phyloP scores from a whole-genome alignment of 1,140 invertebrate species.

The Rhysida immarginata region DNA sequence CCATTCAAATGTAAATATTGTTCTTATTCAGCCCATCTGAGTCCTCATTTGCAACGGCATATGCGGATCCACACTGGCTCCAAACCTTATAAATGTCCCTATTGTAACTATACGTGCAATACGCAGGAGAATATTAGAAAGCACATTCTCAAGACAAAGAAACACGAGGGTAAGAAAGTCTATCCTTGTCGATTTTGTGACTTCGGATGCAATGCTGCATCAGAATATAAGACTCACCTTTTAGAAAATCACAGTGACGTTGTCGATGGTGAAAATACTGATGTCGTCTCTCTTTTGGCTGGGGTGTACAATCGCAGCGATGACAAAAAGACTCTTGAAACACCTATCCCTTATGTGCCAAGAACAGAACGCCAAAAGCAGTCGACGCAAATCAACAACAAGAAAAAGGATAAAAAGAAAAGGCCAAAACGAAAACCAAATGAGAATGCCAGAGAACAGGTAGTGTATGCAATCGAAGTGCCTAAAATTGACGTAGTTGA shows the following conservation, averaged over 20 bases:
- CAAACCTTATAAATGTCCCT: constrained; percentile 40
- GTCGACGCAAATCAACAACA: neutral
- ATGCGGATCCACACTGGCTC: constrained; percentile 25
- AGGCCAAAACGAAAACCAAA: neutral
- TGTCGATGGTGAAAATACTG: constrained; percentile 13
- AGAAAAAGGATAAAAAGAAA: neutral
- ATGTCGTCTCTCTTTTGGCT: neutral
- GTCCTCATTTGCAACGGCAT: constrained; percentile 14
- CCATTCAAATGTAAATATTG: constrained; percentile 48
- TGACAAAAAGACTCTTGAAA: neutral
- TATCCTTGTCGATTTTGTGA: constrained; percentile 55
- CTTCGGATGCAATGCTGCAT: constrained; percentile 45
- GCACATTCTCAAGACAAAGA: constrained; percentile 59
- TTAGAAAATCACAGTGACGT: constrained; percentile 36
- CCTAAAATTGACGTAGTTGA: neutral
- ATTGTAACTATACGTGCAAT: constrained; percentile 61
- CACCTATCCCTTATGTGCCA: neutral
- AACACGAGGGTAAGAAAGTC: constrained; percentile 55
- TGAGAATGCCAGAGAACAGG: neutral
- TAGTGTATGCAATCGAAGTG: neutral
- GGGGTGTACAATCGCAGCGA: neutral
- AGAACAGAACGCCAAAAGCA: neutral
- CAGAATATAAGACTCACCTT: constrained; percentile 49
- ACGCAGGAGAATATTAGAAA: constrained; percentile 74
- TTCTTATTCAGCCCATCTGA: constrained; percentile 42